Percentiles rank a stretch among this genome's conserved stretches.
Evolutionary conservation across 2,888 invertebrate species (phyloP).

Genomic region (Caenorhabditis sp.): DNA sequence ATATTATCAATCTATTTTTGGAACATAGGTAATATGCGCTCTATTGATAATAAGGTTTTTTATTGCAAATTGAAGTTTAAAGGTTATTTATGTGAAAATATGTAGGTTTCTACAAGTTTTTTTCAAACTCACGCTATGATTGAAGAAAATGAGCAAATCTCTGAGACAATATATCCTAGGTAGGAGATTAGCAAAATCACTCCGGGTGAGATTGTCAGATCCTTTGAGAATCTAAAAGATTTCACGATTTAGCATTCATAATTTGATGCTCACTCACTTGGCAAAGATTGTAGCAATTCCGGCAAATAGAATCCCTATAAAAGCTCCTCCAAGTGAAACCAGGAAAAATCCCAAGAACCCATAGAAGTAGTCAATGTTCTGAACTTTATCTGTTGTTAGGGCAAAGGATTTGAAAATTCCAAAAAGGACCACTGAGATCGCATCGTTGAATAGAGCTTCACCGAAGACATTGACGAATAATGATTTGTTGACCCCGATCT

Average conservation of each 20-base stretch:
- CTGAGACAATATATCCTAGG: constrained; percentile 91
- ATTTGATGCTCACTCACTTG: too few species aligned
- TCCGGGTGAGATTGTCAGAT: constrained; percentile 94
- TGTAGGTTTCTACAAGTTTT: too few species aligned
- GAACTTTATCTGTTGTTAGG: constrained; percentile 27
- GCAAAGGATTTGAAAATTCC: constrained; percentile 44
- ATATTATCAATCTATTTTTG: too few species aligned
- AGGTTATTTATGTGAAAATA: too few species aligned
- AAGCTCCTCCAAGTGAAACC: constrained; percentile 49
- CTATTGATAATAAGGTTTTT: too few species aligned
- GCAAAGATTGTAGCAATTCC: constrained; percentile 24
- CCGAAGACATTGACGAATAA: constrained; percentile 97
- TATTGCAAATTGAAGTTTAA: too few species aligned
- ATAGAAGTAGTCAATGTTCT: constrained; percentile 25
- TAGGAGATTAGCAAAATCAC: constrained; percentile 96
- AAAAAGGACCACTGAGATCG: constrained; percentile 79
- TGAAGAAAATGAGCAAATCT: constrained; percentile 97
- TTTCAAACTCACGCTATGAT: constrained; percentile 85
- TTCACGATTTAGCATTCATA: too few species aligned
- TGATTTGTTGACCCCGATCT: constrained; percentile 88
- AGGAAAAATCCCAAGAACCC: constrained; percentile 43
- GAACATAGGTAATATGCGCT: too few species aligned
- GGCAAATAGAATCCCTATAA: constrained; percentile 47
- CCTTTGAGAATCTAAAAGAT: constrained; percentile 93
- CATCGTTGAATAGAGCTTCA: constrained; percentile 94